Evolutionary conservation across 1,140 invertebrate species (phyloP), one percentile per base, ranked within the genome.

Genomic region (Mactra quadrangularis): DNA sequence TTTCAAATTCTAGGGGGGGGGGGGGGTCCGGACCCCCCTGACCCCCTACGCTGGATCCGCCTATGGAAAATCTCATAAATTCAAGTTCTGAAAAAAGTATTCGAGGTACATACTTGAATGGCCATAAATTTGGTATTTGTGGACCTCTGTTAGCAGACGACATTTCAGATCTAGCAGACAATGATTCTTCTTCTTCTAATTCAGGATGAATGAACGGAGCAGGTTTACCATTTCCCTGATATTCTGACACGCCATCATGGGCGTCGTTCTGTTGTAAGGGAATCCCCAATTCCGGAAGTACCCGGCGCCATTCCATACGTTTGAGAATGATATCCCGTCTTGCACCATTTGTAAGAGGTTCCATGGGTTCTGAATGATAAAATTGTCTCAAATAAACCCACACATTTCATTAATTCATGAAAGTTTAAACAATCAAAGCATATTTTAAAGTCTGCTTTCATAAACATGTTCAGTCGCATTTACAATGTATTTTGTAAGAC

Each of bases 281-380:
- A n/a, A 86, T 55, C 9, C 70, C 31, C 17, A 86, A 25, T 53
- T 86, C 85, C n/a, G 82, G 85, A 27, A 86, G 59, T n/a, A 84
- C 22, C 29, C 72, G 77, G 25, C 79, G 64, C 82, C 83, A 82
- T 45, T 68, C 52, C 17, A 29, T 68, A 27, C 72, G 59, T 27
- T 60, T 38, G 7, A 66, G 19, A 17, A 77, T 38, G 0, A 75
- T 25, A 33, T 84, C 85, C 1, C 74, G 60, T 53, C 77, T 79
- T 41, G 50, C 64, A 33, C 76, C 76, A 27, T 75, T 77, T 1
- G 25, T 60, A 29, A 81, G 45, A 3, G 6, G 3, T 71, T 55
- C 77, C 19, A 47, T 13, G 29, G 27, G 38, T 27, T 78, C 76
- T 66, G 50, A 35, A 50, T 17, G 33, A 15, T 13, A 71, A 25